phyloP scores from a whole-genome alignment of 2,888 invertebrate genomes.

The Cephus pulcher region DNA sequence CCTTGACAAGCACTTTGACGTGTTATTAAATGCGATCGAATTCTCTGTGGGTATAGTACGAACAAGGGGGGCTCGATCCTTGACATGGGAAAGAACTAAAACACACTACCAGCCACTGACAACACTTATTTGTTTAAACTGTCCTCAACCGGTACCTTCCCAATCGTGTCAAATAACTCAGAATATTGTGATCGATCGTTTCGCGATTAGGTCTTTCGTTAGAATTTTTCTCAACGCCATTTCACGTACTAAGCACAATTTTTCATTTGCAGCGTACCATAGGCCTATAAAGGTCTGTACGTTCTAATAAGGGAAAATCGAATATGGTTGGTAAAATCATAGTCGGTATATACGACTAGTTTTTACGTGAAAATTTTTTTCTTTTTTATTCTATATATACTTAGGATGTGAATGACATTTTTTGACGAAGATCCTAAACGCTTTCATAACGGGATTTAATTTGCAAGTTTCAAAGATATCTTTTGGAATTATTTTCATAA shows the following conservation, averaged over 20 bases:
- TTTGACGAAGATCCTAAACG: background rate
- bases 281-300: background rate
- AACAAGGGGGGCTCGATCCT: background rate
- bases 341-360: background rate
- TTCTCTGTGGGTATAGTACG: background rate
- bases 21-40: background rate
- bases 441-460: background rate
- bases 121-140: conserved; percentile 21
- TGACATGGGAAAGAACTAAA: background rate
- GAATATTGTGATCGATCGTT: conserved; percentile 28
- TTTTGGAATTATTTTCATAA: background rate
- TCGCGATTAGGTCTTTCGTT: background rate
- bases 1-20: conserved; percentile 10
- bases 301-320: background rate
- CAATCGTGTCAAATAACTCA: conserved; percentile 22
- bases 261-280: background rate
- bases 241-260: background rate
- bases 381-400: background rate
- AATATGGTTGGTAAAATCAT: background rate
- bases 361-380: background rate
- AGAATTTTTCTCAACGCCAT: background rate
- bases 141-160: background rate
- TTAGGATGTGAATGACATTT: background rate
- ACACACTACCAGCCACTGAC: background rate
- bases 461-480: background rate